Evolutionary conservation across 2,113 vertebrate genomes (phyloP).

Genomic region (Chrysemys picta): DNA sequence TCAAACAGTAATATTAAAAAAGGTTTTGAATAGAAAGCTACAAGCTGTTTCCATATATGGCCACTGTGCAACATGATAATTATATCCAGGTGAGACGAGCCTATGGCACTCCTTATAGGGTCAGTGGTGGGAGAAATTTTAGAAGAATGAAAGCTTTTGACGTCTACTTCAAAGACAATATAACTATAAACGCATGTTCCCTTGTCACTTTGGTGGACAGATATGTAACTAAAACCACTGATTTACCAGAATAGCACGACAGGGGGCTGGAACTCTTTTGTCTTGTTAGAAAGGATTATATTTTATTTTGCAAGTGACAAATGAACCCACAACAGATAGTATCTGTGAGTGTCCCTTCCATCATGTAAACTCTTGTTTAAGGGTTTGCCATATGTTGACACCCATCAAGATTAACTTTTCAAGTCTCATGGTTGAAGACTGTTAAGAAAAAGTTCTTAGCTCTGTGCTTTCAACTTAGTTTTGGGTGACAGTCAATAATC

Average conservation of each 20-base stretch:
- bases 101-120: neutral
- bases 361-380: neutral
- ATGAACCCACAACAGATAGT: neutral
- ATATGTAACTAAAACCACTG: neutral
- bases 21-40: too few species aligned
- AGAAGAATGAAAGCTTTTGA: neutral
- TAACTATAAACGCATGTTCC: neutral
- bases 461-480: neutral
- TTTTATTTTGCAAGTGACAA: neutral
- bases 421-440: neutral
- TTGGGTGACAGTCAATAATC: neutral
- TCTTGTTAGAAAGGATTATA: neutral
- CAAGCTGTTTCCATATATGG: too few species aligned
- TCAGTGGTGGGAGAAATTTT: neutral
- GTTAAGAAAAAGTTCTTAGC: neutral
- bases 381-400: neutral
- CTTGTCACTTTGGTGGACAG: neutral
- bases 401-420: neutral
- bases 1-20: too few species aligned
- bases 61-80: too few species aligned
- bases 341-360: neutral
- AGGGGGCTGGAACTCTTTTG: neutral
- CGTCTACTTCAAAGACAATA: neutral
- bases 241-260: neutral
- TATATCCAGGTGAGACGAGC: too few species aligned